A percentile compares a stretch with the other conserved stretches of the same genome.
Conservation (phyloP, 2,797 vertebrate species). For the Paedocypris micromegethes region DNA sequence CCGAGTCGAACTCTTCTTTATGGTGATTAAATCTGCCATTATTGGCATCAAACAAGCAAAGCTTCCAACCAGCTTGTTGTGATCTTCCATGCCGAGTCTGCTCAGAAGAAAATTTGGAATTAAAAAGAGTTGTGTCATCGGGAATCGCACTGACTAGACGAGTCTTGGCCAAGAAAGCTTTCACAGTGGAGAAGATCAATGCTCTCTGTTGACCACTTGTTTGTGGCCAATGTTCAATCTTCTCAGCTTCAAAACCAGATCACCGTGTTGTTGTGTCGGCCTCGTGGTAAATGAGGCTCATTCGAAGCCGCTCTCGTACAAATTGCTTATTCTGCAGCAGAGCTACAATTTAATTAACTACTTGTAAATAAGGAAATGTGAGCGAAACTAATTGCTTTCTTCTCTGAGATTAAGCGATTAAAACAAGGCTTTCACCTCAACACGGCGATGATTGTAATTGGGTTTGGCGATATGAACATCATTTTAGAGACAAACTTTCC, state of each 20-base stretch:
- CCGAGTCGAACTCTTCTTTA: conserved; percentile 32
- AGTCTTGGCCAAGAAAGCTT: conserved; percentile 17
- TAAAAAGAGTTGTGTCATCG: conserved; percentile 16
- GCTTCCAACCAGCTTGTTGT: not conserved
- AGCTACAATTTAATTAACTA: conserved; percentile 9
- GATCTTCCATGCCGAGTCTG: conserved; percentile 6
- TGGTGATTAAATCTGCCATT: conserved; percentile 10
- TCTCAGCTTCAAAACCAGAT: conserved; percentile 3
- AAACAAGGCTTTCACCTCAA: not conserved
- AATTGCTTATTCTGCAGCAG: conserved; percentile 22
- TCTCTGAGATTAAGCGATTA: conserved; percentile 7
- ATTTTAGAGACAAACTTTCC: too few relatives aligned
- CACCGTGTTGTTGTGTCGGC: conserved; percentile 15
- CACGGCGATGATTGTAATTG: too few relatives aligned
- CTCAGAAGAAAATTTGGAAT: conserved; percentile 11
- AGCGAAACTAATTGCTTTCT: conserved; percentile 23
- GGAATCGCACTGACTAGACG: not conserved
- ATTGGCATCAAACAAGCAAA: not conserved
- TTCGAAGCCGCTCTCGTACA: conserved; percentile 26
- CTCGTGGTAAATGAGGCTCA: conserved; percentile 24
- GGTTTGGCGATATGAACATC: too few relatives aligned
- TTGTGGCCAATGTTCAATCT: conserved; percentile 18
- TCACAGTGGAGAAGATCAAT: conserved; percentile 28
- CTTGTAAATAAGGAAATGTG: conserved; percentile 18
- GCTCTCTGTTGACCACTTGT: conserved; percentile 19